Base-by-base conservation (phyloP, 2,797 vertebrate genomes). In the Enteromius treurensis region DNA sequence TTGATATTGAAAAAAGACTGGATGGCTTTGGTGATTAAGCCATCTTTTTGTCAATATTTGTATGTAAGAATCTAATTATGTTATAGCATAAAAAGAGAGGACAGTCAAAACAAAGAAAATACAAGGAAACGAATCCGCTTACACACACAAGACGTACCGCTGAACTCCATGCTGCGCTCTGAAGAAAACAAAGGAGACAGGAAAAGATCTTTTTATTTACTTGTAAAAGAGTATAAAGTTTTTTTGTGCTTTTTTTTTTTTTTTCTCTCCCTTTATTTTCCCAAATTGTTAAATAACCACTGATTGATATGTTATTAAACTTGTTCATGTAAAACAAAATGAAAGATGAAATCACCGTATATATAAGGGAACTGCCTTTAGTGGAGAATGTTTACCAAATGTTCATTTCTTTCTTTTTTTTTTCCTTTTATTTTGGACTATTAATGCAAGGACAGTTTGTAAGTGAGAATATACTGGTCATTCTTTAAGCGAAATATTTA, bases 221-320 rank as follows among this genome's bases (percentile, higher is more conserved):
- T 95, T 98, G 97, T 98, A 98, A 95, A 98, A 96, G 97, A 97
- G 96, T 98, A 97, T 98, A 97, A 95, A 98, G 96, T 96, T 96
- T 97, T 95, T 97, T 93, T 92, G 94, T 92, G 89, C 92, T 88
- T 86, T 95, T 94, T 94, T 95, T 94, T 93, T 95, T 94, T 95
- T 40, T 3, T 37, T 40, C 37, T 40, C n/a, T 34, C 32, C 14
- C 96, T 94, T 95, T 95, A 93, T 94, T 95, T 95, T 95, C 96
- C 97, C 95, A 96, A 97, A 95, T 97, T 98, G 97, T 99, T 97
- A 98, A 95, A 94, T 95, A 98, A 98, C 97, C 97, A 99, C 97
- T 99, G 97, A 98, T 97, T 96, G 97, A 96, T 98, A 96, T 98
- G 97, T 97, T 95, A 94, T 97, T 95, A 96, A 96, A 98, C 95